Evolutionary conservation across 2,113 vertebrate genomes (phyloP).

Genomic region (Lucifuga dentata): DNA sequence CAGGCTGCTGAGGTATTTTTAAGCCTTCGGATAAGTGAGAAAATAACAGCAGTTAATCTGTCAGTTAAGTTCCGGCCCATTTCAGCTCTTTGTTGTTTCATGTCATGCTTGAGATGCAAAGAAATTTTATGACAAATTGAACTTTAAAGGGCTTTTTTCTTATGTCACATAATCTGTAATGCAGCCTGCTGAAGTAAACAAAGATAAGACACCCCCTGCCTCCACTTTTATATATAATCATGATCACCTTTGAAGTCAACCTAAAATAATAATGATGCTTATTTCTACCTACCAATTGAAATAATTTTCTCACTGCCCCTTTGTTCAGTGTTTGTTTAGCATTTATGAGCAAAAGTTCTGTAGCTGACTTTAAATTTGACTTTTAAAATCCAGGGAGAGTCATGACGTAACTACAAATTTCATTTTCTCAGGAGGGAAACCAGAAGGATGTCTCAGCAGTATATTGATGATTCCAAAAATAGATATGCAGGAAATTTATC

Average conservation of each 20-base stretch:
- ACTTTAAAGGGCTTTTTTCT: slow-evolving; percentile 39
- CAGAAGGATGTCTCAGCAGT: neutral
- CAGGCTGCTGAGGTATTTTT: neutral
- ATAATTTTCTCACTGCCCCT: neutral
- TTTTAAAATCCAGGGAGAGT: slow-evolving; percentile 15
- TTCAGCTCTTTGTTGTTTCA: slow-evolving; percentile 13
- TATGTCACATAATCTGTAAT: neutral
- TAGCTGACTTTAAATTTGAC: no score
- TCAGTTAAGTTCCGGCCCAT: slow-evolving; percentile 23
- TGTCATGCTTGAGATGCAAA: neutral
- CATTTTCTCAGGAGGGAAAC: neutral
- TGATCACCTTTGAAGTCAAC: slow-evolving; percentile 23
- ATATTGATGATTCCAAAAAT: no score
- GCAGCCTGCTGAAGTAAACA: no score
- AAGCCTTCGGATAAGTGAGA: neutral
- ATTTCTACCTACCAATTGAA: slow-evolving; percentile 12
- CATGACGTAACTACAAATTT: neutral
- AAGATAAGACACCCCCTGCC: no score
- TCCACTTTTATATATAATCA: no score
- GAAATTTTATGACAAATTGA: slow-evolving; percentile 29
- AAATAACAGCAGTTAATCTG: slow-evolving; percentile 17
- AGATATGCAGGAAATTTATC: neutral
- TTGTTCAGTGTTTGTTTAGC: neutral
- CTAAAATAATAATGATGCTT: neutral
- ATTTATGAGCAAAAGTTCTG: neutral